Evolutionary conservation across 35 echinoderm and acorn worm species (phyloP), one percentile per base, ranked within the genome.

Genomic region (Acanthaster planci): DNA sequence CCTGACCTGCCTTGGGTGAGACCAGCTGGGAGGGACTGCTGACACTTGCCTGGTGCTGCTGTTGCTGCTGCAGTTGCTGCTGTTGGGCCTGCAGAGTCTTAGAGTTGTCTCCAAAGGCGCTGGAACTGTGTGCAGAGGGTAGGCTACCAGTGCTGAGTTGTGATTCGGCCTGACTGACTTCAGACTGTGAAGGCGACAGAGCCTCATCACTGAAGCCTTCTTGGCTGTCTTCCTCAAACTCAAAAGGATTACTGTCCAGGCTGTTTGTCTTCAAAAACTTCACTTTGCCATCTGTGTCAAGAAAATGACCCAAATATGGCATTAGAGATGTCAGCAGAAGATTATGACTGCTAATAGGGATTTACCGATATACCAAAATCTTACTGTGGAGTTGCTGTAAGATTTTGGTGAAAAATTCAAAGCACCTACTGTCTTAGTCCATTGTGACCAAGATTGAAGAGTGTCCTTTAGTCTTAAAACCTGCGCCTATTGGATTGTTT

Each of bases 201-300:
- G 84, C 39, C 37, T 94, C 92, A 77, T 94, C 87, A 60, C 83
- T 93, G 35, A 37, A 31, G 5, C 57, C 79, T 42, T 90, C 92
- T 59, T 94, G 83, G 55, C 82, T 93, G 60, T 93, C 92, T 27
- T 93, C 92, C 76, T 93, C 86, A 72, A 89, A 80, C 38, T 83
- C 81, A 83, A 58, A 59, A 72, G 64, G 64, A 72, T 2, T 26
- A 22, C 52, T 54, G 57, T 87, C 85, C 30, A 88, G 51, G 19
- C 80, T 88, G 67, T 80, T 92, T 22, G 96, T 99, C 78, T 99
- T 99, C 39, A 92, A 67, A 54, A 99, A 99, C 39, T 82, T 84
- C 58, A 99, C 89, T 50, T 77, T 77, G 42, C 96, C 96, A 91
- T 93, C 96, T 97, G 95, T 29, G 39, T 52, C 15, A 55, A 51